Evolutionary conservation across 1,140 invertebrate genomes (phyloP), one percentile per base, ranked within the genome.

Genomic region (Chrysopa pallens): DNA sequence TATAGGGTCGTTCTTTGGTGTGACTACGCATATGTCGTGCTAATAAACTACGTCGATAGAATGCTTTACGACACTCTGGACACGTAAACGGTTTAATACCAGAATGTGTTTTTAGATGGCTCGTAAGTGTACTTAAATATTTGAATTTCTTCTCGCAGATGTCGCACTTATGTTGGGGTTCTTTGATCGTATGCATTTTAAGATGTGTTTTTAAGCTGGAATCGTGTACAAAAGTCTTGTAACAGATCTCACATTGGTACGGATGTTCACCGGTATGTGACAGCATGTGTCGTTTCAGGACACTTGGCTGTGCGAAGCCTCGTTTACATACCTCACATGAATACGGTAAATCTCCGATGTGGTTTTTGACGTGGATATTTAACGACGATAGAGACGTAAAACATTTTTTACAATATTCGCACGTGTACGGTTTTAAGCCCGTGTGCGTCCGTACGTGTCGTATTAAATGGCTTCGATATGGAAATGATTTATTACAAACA

Each of bases 11-110:
- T 33, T 33, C 31, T 33, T 33, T 33, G 8, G 50, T 52, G 41
- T 60, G 58, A 13, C 52, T 36, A 27, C 48, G 17, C 39, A 44
- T 46, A 47, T 59, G 59, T n/a, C 57, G 38, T 12, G 53, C 54
- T 27, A 63, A 46, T 51, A 58, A 59, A 29, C 52, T 52, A 39
- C 45, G 47, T 29, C 50, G 46, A 17, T 39, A 49, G 46, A 63
- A 63, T 7, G 49, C 41, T 47, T 56, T 57, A 31, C 51, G 42
- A 36, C 61, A 63, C 7, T 46, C 47, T 15, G 45, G 45, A 46
- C 61, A 63, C 33, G 45, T 44, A 40, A 52, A 55, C 11, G 54
- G 53, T 54, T 58, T 60, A 12, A 42, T 51, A 36, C 52, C 49
- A 29, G 43, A 39, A 48, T 63, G 61, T 33, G 45, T 53, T 13